phyloP scores from a whole-genome alignment of 2,888 invertebrate species.

The Protophormia terraenovae region DNA sequence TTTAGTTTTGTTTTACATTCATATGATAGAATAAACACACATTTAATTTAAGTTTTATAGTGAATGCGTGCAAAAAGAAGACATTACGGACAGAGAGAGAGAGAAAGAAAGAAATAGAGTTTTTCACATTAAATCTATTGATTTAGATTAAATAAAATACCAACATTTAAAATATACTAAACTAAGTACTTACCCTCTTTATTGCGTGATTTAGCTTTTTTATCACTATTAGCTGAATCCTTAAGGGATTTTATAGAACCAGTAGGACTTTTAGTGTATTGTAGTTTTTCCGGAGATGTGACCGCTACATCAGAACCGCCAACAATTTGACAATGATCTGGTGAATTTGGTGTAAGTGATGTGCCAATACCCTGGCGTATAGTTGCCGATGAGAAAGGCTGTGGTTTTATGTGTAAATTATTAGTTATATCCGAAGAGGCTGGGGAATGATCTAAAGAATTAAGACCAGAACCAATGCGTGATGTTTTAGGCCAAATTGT shows the following conservation, averaged over 20 bases:
- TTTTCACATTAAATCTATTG: slow-evolving; percentile 52
- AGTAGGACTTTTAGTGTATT: slow-evolving; percentile 83
- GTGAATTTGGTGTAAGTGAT: slow-evolving; percentile 77
- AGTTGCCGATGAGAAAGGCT: slow-evolving; percentile 78
- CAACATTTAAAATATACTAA: neutral
- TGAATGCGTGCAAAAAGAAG: slow-evolving; percentile 64
- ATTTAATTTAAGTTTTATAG: slow-evolving; percentile 46
- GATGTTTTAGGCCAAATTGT: slow-evolving; percentile 75
- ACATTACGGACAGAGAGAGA: slow-evolving; percentile 51
- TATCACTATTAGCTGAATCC: slow-evolving; percentile 80
- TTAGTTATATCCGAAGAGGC: slow-evolving; percentile 72
- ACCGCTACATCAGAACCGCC: slow-evolving; percentile 74
- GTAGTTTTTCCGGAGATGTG: slow-evolving; percentile 79
- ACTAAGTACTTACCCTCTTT: slow-evolving; percentile 79
- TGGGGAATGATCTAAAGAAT: slow-evolving; percentile 73
- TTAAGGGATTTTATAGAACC: slow-evolving; percentile 83
- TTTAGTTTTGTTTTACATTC: slow-evolving; percentile 48
- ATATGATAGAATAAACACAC: slow-evolving; percentile 67
- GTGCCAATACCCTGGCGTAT: slow-evolving; percentile 81
- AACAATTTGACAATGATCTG: slow-evolving; percentile 79
- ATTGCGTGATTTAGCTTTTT: slow-evolving; percentile 79
- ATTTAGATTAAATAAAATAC: slow-evolving; percentile 20
- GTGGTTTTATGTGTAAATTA: slow-evolving; percentile 73
- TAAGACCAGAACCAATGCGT: slow-evolving; percentile 67
- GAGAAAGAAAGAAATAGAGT: slow-evolving; percentile 19